phyloP scores from a whole-genome alignment of 1,140 invertebrate genomes.

The Maconellicoccus hirsutus region DNA sequence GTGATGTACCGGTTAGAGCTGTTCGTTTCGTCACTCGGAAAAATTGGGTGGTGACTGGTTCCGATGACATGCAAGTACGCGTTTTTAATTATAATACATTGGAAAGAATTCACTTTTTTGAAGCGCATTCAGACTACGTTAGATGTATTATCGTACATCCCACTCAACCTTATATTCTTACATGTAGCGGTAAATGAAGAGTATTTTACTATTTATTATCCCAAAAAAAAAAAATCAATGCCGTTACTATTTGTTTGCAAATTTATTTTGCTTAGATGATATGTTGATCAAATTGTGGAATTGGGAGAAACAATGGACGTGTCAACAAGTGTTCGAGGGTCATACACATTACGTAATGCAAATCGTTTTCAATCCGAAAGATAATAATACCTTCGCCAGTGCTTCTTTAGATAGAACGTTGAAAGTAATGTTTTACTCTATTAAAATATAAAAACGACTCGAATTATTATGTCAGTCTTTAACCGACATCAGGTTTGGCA shows the following conservation, averaged over 20 bases:
- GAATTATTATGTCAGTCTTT: not conserved
- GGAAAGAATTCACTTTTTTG: slow-evolving; percentile 88
- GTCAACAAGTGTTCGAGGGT: slow-evolving; percentile 94
- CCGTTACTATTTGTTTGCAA: slow-evolving; percentile 26
- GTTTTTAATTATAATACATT: slow-evolving; percentile 99
- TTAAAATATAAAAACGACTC: not conserved
- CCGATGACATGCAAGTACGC: slow-evolving; percentile 89
- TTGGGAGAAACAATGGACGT: slow-evolving; percentile 96
- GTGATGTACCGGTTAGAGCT: slow-evolving; percentile 88
- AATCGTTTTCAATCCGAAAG: slow-evolving; percentile 98
- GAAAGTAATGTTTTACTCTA: slow-evolving; percentile 51
- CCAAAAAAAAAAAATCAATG: slow-evolving; percentile 17
- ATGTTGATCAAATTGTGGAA: slow-evolving; percentile 99
- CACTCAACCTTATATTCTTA: slow-evolving; percentile 91
- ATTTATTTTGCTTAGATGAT: slow-evolving; percentile 62
- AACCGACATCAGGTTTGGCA: slow-evolving; percentile 69
- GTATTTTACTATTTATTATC: not conserved
- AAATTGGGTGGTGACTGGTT: slow-evolving; percentile 97
- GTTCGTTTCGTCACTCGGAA: slow-evolving; percentile 94
- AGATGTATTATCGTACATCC: slow-evolving; percentile 94
- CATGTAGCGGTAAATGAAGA: slow-evolving; percentile 72
- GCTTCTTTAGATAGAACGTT: slow-evolving; percentile 95
- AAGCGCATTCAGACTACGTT: slow-evolving; percentile 97
- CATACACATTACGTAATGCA: slow-evolving; percentile 99
- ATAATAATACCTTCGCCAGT: slow-evolving; percentile 99